These are phyloP conservation scores for Epinephelus coioides DNA, from an alignment of 2,797 vertebrate genomes.

Conservation along the genomic window DNA sequence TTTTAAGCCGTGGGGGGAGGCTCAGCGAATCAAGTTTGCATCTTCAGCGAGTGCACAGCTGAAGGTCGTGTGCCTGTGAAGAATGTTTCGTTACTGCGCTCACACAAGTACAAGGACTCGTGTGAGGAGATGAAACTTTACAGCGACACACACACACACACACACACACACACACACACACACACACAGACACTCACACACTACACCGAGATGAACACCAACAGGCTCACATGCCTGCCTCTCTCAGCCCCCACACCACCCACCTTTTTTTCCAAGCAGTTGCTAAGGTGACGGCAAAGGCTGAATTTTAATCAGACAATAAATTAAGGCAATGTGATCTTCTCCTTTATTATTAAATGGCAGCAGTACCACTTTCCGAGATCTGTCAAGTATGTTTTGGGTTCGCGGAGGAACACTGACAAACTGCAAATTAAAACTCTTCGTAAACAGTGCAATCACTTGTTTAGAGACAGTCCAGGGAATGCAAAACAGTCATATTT, in stretches of 20 bases:
- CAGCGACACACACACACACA: conserved; percentile 42
- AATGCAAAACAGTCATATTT: neutral
- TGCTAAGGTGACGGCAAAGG: conserved; percentile 89
- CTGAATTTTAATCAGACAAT: conserved; percentile 89
- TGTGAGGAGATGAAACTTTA: conserved; percentile 73
- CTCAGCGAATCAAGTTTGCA: conserved; percentile 12
- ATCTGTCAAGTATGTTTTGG: conserved; percentile 60
- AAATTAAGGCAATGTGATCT: conserved; percentile 83
- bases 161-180: conserved; percentile 35
- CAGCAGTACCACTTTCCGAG: conserved; percentile 38
- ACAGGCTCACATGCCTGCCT: conserved; percentile 80
- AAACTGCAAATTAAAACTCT: conserved; percentile 37
- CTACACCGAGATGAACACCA: conserved; percentile 68
- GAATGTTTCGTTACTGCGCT: conserved; percentile 53
- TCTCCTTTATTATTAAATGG: conserved; percentile 76
- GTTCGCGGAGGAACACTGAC: conserved; percentile 10
- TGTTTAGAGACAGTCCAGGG: conserved; percentile 3
- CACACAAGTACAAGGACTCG: conserved; percentile 67
- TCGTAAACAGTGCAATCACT: neutral
- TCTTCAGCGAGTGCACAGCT: conserved; percentile 49
- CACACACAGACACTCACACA: conserved; percentile 48
- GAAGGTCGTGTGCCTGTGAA: conserved; percentile 70
- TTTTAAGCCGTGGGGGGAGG: neutral
- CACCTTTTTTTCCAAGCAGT: conserved; percentile 85
- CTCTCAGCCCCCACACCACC: conserved; percentile 85